phyloP scores from a whole-genome alignment of 2,113 vertebrate species.

The Pachypanchax playfairii region DNA sequence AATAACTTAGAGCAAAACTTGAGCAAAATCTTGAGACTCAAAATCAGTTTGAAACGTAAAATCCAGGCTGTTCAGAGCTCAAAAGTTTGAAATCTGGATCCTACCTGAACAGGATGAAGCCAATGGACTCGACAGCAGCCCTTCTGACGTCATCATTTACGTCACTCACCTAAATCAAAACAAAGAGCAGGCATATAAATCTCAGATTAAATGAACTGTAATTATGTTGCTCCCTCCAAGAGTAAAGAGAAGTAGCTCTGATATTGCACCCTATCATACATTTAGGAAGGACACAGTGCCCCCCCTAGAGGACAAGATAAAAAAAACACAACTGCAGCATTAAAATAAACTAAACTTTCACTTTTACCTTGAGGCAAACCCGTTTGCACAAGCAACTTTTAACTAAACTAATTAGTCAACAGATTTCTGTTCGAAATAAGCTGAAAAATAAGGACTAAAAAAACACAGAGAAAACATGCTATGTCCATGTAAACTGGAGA shows the following conservation, averaged over 20 bases:
- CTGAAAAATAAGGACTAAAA: too few relatives aligned
- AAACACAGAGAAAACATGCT: too few relatives aligned
- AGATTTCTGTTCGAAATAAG: too few relatives aligned
- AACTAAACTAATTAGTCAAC: too few relatives aligned
- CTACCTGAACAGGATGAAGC: constrained; percentile 99
- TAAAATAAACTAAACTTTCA: too few relatives aligned
- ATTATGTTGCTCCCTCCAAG: neutral
- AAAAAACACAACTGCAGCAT: neutral
- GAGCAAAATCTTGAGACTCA: neutral
- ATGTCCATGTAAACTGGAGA: too few relatives aligned
- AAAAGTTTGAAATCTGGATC: neutral
- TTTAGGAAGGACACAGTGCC: constrained; percentile 43
- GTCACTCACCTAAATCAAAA: constrained; percentile 88
- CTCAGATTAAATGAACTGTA: neutral
- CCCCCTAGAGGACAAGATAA: constrained; percentile 66
- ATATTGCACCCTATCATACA: neutral
- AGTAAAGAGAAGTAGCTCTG: neutral
- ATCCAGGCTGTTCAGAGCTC: neutral
- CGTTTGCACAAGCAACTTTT: too few relatives aligned
- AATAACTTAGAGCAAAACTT: neutral
- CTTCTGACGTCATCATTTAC: constrained; percentile 97
- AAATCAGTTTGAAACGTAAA: neutral
- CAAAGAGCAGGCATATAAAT: constrained; percentile 1
- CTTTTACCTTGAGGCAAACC: too few relatives aligned
- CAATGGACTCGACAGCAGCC: constrained; percentile 97